Evolutionary conservation across 1,140 invertebrate species (phyloP).

Genomic region (Drosophila nannoptera): DNA sequence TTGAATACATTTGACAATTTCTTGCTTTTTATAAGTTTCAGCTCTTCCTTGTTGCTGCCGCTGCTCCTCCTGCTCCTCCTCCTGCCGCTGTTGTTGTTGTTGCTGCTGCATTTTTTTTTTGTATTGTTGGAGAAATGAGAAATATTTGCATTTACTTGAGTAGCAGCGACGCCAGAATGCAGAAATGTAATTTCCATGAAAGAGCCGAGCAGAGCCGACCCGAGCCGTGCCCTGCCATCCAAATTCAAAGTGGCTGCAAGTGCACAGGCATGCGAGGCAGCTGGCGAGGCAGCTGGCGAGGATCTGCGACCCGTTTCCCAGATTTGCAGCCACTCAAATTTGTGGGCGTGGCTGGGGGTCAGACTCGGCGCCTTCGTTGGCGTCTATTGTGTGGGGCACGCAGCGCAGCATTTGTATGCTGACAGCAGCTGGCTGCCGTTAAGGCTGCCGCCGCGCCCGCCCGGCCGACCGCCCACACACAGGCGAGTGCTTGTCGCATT

Average conservation of each 20-base stretch:
- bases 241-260: constrained; percentile 60
- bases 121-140: constrained; percentile 70
- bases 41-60: not conserved
- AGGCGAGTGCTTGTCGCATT: constrained; percentile 51
- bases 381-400: constrained; percentile 66
- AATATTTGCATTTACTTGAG: constrained; percentile 78
- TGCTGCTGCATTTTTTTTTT: constrained; percentile 13
- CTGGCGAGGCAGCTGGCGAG: constrained; percentile 28
- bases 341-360: constrained; percentile 30
- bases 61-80: too few relatives aligned
- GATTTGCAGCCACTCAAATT: constrained; percentile 33
- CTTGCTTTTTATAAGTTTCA: constrained; percentile 23
- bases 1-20: constrained; percentile 78
- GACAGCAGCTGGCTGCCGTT: constrained; percentile 69
- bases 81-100: too few relatives aligned
- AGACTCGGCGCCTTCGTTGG: constrained; percentile 37
- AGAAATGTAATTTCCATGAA: constrained; percentile 77
- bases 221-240: constrained; percentile 14
- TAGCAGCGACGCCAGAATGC: constrained; percentile 67
- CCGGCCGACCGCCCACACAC: not conserved
- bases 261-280: constrained; percentile 63
- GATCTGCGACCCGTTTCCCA: not conserved
- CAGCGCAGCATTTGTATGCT: constrained; percentile 68
- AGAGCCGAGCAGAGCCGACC: constrained; percentile 43
- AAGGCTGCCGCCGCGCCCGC: constrained; percentile 24